Evolutionary conservation across 2,113 vertebrate species (phyloP).

Genomic region (Cheilinus undulatus): DNA sequence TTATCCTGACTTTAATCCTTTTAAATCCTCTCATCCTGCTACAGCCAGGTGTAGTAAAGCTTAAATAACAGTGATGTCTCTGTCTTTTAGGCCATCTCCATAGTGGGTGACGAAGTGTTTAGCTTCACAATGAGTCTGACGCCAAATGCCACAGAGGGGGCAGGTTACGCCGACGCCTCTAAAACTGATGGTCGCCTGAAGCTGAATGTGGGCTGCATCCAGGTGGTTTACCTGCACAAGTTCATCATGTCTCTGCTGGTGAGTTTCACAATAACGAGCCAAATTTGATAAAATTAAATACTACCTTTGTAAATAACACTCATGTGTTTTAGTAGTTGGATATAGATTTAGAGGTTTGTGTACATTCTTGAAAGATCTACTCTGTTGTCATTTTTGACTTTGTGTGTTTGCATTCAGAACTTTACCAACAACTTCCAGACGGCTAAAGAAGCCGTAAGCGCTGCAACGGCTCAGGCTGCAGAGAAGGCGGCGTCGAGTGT

Average conservation of each 20-base stretch:
- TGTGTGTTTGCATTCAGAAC: slow-evolving; percentile 77
- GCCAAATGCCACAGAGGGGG: slow-evolving; percentile 90
- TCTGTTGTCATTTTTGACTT: neutral
- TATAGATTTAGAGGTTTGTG: too few species aligned
- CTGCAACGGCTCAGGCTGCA: slow-evolving; percentile 91
- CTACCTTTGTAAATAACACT: too few species aligned
- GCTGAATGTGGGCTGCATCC: slow-evolving; percentile 94
- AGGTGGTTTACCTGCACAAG: slow-evolving; percentile 94
- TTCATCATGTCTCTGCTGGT: slow-evolving; percentile 96
- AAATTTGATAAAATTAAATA: too few species aligned
- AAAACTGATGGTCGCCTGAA: slow-evolving; percentile 89
- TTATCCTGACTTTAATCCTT: too few species aligned
- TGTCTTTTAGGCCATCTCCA: slow-evolving; percentile 89
- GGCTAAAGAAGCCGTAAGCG: slow-evolving; percentile 89
- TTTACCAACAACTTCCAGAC: slow-evolving; percentile 92
- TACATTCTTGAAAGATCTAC: too few species aligned
- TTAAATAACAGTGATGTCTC: neutral
- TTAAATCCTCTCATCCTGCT: too few species aligned
- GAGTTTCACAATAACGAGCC: slow-evolving; percentile 60
- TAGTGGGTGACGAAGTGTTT: slow-evolving; percentile 96
- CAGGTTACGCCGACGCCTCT: slow-evolving; percentile 88
- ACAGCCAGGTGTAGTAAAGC: too few species aligned
- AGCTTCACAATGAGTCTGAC: slow-evolving; percentile 91
- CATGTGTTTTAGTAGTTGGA: too few species aligned
- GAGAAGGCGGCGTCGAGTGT: slow-evolving; percentile 93